Conservation (phyloP, 2,797 vertebrate genomes). For the Pogonophryne albipinna region DNA sequence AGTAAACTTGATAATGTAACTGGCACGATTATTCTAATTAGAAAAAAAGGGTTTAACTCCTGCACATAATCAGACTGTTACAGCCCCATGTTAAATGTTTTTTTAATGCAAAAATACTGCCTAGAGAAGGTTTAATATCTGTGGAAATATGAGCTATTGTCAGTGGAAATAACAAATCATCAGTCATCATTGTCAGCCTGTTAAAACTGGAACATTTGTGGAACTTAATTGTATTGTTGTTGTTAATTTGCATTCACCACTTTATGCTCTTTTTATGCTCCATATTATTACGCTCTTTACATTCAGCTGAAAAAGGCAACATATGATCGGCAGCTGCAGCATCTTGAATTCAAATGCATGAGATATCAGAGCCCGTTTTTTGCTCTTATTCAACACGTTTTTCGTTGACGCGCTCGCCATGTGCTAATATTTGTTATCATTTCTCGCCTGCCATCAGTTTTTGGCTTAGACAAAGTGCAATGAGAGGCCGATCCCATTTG, state of each 20-base stretch:
- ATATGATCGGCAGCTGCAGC: conserved; percentile 27
- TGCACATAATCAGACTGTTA: not conserved
- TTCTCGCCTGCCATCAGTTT: conserved; percentile 23
- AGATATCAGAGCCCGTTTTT: not conserved
- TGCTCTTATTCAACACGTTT: conserved; percentile 25
- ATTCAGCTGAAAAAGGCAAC: conserved; percentile 26
- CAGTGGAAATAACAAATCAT: conserved; percentile 26
- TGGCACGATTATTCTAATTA: not conserved
- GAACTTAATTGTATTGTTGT: conserved; percentile 12
- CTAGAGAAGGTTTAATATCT: conserved; percentile 8
- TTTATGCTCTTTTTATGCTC: not conserved
- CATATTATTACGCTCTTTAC: conserved; percentile 7
- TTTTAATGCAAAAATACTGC: not conserved
- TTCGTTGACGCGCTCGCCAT: conserved; percentile 5
- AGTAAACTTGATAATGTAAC: not conserved
- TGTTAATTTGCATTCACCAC: conserved; percentile 13
- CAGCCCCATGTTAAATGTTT: not conserved
- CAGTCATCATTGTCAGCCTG: conserved; percentile 17
- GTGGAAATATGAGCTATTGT: conserved; percentile 23
- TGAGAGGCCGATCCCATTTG: conserved; percentile 54
- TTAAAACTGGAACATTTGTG: conserved; percentile 14
- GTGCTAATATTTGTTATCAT: conserved; percentile 46
- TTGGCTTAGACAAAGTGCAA: conserved; percentile 50
- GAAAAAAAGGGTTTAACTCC: not conserved
- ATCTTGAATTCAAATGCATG: conserved; percentile 25